A percentile compares a stretch with the other conserved stretches of the same genome.
phyloP scores from a whole-genome alignment of 2,888 invertebrate genomes.

The Allophyes oxyacanthae region DNA sequence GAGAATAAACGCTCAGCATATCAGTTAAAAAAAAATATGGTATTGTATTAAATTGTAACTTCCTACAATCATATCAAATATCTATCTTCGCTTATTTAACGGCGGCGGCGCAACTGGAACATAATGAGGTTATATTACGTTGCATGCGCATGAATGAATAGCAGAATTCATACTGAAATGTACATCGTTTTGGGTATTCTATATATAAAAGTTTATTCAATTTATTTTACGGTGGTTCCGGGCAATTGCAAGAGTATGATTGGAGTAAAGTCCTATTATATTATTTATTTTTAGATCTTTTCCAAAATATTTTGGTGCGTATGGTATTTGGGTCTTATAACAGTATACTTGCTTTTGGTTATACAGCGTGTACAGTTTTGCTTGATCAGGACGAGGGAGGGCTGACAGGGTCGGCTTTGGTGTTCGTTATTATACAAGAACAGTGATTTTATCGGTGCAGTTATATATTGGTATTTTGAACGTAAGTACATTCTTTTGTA shows the following conservation, averaged over 20 bases:
- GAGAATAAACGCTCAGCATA: neutral
- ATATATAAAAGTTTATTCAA: slow-evolving; percentile 1
- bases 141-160: slow-evolving; percentile 59
- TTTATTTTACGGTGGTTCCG: slow-evolving; percentile 27
- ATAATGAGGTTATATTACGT: slow-evolving; percentile 6
- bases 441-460: slow-evolving; percentile 68
- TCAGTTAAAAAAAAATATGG: neutral
- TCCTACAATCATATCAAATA: slow-evolving; percentile 19
- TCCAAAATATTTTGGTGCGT: slow-evolving; percentile 35
- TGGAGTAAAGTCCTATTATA: slow-evolving; percentile 21
- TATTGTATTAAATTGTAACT: neutral
- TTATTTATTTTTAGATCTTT: slow-evolving; percentile 31
- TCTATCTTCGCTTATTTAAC: slow-evolving; percentile 23
- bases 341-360: slow-evolving; percentile 63
- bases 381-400: slow-evolving; percentile 68
- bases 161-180: slow-evolving; percentile 18
- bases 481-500: slow-evolving; percentile 76
- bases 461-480: slow-evolving; percentile 60
- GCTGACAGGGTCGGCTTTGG: slow-evolving; percentile 66
- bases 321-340: slow-evolving; percentile 54
- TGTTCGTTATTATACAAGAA: slow-evolving; percentile 61
- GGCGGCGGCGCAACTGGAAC: slow-evolving; percentile 12
- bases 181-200: slow-evolving; percentile 29
- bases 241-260: slow-evolving; percentile 16
- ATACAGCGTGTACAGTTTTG: slow-evolving; percentile 67